A percentile compares a stretch with the other conserved stretches of the same genome.
phyloP scores from a whole-genome alignment of 53 echinoderm and acorn worm genomes.

The Henricia sp. region DNA sequence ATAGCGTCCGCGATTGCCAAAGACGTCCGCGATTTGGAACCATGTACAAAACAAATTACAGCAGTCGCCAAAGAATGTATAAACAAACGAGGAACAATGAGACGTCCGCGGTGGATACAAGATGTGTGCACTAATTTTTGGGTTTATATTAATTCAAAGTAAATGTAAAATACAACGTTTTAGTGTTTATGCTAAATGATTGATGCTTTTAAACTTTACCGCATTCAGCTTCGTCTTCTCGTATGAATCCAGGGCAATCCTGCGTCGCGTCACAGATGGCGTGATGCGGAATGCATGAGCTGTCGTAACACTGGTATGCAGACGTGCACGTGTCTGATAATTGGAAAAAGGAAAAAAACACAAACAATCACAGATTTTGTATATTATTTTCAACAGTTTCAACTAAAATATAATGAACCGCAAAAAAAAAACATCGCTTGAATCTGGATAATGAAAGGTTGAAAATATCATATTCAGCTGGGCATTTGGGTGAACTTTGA shows the following conservation, averaged over 20 bases:
- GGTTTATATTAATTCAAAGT: too few species aligned
- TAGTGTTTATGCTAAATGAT: neutral
- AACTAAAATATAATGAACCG: neutral
- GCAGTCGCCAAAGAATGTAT: too few species aligned
- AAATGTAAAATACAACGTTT: neutral
- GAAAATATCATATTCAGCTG: too few species aligned
- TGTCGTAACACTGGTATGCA: conserved; percentile 90
- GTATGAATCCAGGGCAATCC: conserved; percentile 81
- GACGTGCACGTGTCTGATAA: conserved; percentile 64
- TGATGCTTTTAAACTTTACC: too few species aligned
- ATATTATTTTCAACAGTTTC: neutral
- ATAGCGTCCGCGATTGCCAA: too few species aligned
- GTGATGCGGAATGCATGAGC: conserved; percentile 72
- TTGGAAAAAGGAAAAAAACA: neutral
- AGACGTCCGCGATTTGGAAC: too few species aligned
- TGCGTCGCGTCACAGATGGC: conserved; percentile 87
- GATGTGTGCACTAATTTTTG: too few species aligned
- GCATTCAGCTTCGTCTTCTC: conserved; percentile 84
- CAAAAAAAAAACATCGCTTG: too few species aligned
- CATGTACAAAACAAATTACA: too few species aligned
- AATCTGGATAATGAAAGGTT: too few species aligned
- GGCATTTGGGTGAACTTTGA: neutral
- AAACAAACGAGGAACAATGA: too few species aligned
- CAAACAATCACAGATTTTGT: neutral
- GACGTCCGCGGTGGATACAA: too few species aligned